Base-by-base conservation (phyloP, 2,113 vertebrate species). In the Hassar affinis region DNA sequence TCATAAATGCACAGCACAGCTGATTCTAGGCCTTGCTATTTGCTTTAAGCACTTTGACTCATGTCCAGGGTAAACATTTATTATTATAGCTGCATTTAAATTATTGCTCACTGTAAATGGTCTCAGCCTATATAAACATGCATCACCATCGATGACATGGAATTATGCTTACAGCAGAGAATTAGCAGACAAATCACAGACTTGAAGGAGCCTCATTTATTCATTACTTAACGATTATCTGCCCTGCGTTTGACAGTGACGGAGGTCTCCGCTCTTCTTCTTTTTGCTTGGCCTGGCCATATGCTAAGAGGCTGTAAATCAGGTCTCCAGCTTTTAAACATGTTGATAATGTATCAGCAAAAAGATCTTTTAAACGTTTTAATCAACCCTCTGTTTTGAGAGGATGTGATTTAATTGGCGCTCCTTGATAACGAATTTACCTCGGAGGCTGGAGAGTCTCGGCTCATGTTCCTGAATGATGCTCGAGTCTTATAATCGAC, bases 161-260 rank as follows among this genome's bases (percentile, higher is more conserved):
- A 61, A 84, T 80, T 68, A 27, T 27, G 88, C 88, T 84, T 88
- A 82, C 5, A 82, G 81, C 83, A 88, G 57, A 61, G 83, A 49
- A 83, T 89, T 88, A 88, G 87, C 80, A 79, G 78, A 54, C 77
- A 84, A 88, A 89, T 85, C 86, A 87, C 79, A 87, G 87, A 87
- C 82, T 87, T 87, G 86, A 88, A 38, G 85, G 85, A 87, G 85
- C 14, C 78, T 85, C 81, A 79, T 80, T 86, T 88, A 80, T 88
- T 78, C 17, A 27, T 83, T 72, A 85, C 62, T 85, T 89, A 91
- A 90, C 87, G 88, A 90, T 88, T 87, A 59, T 82, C 64, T 87
- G 83, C 88, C 85, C 59, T 78, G 83, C n/a, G 71, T 56, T 66
- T 82, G 90, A 91, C 90, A 90, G 87, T 90, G 90, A 92, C 91